A percentile compares a stretch with the other conserved stretches of the same genome.
These are phyloP conservation scores for Samia ricini DNA, from an alignment of 1,140 invertebrate genomes.

Conservation along the genomic window DNA sequence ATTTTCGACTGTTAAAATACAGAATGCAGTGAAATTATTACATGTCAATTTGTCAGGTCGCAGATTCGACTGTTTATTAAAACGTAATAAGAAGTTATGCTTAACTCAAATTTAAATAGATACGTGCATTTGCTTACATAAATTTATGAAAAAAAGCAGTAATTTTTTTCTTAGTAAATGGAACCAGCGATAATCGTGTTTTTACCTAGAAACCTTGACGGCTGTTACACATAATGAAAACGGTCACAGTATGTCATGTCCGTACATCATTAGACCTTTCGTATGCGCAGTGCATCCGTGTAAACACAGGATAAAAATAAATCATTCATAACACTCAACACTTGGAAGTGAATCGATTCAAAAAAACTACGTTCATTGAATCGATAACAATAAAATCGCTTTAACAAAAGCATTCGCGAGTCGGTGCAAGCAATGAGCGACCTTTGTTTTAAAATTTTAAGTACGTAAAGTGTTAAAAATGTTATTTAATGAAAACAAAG, in stretches of 20 bases:
- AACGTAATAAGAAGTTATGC: too few relatives aligned
- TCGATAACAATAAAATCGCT: constrained; percentile 69
- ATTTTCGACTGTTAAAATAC: too few relatives aligned
- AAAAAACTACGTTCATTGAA: constrained; percentile 67
- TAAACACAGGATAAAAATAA: constrained; percentile 39
- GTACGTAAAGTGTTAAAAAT: too few relatives aligned
- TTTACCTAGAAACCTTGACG: neutral
- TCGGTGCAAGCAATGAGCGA: constrained; percentile 27
- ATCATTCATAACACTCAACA: constrained; percentile 68
- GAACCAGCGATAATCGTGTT: too few relatives aligned
- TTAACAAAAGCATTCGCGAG: constrained; percentile 51
- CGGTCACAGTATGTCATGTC: neutral
- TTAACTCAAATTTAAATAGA: too few relatives aligned
- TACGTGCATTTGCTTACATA: too few relatives aligned
- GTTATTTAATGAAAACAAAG: too few relatives aligned
- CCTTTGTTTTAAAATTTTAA: neutral
- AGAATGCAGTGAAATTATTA: too few relatives aligned
- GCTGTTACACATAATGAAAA: neutral
- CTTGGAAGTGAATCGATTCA: constrained; percentile 58
- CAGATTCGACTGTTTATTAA: too few relatives aligned
- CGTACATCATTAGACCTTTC: neutral
- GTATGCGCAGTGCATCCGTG: neutral
- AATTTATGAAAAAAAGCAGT: too few relatives aligned
- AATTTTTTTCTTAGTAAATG: too few relatives aligned
- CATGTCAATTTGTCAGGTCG: too few relatives aligned